These are phyloP conservation scores for Chionoecetes opilio DNA, from an alignment of 1,140 invertebrate genomes.

Conservation along the genomic window DNA sequence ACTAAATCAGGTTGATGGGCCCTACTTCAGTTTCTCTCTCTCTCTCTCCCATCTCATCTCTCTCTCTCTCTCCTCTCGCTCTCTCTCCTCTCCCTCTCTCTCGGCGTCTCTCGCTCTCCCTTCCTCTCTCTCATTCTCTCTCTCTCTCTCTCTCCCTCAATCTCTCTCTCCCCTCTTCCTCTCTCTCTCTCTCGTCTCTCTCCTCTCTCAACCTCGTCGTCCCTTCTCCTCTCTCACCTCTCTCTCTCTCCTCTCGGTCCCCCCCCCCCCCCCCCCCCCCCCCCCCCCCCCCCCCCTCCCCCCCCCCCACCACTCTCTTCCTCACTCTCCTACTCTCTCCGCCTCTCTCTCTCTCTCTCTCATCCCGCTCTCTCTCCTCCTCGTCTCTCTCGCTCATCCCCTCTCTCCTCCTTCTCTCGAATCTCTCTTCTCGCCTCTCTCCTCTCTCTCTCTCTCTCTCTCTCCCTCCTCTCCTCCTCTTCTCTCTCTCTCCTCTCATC, in stretches of 20 bases:
- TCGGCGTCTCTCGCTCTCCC: conserved; percentile 36
- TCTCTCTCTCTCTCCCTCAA: conserved; percentile 15
- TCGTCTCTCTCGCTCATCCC: not conserved
- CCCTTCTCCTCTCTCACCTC: conserved; percentile 4
- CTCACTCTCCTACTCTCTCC: not conserved
- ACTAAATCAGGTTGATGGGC: conserved; percentile 4
- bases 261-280: not conserved
- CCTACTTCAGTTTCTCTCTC: not conserved
- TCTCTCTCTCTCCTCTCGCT: conserved; percentile 17
- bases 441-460: not conserved
- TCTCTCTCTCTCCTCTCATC: too few relatives aligned
- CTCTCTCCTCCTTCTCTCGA: too few relatives aligned
- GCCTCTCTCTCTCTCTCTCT: not conserved
- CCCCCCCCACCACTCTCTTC: not conserved
- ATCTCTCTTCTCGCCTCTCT: not conserved
- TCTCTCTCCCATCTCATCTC: not conserved
- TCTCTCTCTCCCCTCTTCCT: not conserved
- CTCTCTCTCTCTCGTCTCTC: conserved; percentile 25
- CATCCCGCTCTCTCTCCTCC: not conserved
- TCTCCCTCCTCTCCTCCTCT: too few relatives aligned
- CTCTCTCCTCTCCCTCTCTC: conserved; percentile 38
- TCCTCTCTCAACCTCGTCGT: too few relatives aligned
- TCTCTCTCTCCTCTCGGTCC: too few relatives aligned
- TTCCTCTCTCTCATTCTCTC: conserved; percentile 23
- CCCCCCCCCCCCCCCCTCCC: not conserved